These are phyloP conservation scores for Paratrypauchen microcephalus DNA, from an alignment of 2,797 vertebrate genomes.

Conservation along the genomic window DNA sequence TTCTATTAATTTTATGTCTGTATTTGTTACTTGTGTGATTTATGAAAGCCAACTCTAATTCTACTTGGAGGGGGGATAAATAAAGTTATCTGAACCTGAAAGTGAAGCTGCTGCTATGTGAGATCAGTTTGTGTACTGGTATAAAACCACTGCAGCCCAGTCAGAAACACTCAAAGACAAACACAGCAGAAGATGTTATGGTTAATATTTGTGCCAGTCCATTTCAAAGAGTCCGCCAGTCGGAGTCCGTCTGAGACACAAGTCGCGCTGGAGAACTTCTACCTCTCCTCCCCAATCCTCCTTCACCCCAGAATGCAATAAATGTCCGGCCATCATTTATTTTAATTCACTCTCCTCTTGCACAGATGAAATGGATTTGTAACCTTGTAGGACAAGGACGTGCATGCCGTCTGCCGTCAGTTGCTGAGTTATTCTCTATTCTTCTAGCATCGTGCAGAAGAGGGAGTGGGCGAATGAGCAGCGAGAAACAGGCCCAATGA, in stretches of 20 bases:
- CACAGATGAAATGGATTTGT: conserved; percentile 84
- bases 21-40: no score
- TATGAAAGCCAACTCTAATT: no score
- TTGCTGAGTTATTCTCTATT: conserved; percentile 82
- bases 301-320: conserved; percentile 78
- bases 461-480: conserved; percentile 34
- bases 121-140: background rate
- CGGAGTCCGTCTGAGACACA: conserved; percentile 62
- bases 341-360: conserved; percentile 81
- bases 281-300: conserved; percentile 74
- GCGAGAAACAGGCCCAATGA: conserved; percentile 76
- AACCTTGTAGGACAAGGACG: conserved; percentile 88
- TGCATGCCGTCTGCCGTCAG: conserved; percentile 77
- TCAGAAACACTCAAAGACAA: conserved; percentile 31
- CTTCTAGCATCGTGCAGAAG: conserved; percentile 68
- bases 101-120: background rate
- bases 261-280: conserved; percentile 67
- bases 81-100: background rate
- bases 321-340: conserved; percentile 82
- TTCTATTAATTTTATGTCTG: no score
- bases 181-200: conserved; percentile 37
- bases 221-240: conserved; percentile 56
- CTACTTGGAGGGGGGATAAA: background rate
- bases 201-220: conserved; percentile 45
- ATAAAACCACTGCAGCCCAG: background rate